phyloP scores from a whole-genome alignment of 2,113 vertebrate genomes.

The Arothron firmamentum region DNA sequence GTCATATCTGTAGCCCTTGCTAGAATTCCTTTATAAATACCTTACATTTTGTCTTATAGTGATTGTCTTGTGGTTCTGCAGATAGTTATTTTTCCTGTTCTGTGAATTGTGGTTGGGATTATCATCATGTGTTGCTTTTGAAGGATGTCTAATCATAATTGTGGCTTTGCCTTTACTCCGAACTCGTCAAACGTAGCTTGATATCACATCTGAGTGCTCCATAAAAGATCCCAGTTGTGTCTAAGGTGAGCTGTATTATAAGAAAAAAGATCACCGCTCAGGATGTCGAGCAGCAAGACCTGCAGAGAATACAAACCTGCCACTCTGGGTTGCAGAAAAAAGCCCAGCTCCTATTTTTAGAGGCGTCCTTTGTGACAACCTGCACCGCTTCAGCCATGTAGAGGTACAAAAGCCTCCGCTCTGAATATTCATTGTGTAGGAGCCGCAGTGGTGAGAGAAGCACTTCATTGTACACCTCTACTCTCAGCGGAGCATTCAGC shows the following conservation, averaged over 20 bases:
- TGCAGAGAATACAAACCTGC: constrained; percentile 57
- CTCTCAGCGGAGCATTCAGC: constrained; percentile 3
- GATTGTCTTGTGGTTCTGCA: constrained; percentile 34
- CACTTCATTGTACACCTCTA: constrained; percentile 8
- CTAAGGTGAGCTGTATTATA: constrained; percentile 8
- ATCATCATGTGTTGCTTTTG: constrained; percentile 5
- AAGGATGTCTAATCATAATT: background rate
- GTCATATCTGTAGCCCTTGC: constrained; percentile 32
- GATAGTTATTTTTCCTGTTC: constrained; percentile 40
- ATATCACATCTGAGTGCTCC: constrained; percentile 2
- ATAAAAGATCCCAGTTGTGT: background rate
- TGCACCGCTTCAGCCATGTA: constrained; percentile 55
- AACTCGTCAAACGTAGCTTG: background rate
- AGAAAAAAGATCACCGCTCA: constrained; percentile 36
- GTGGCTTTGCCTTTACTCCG: background rate
- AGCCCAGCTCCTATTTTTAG: constrained; percentile 71
- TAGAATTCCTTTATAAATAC: constrained; percentile 43
- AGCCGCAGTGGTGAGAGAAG: constrained; percentile 14
- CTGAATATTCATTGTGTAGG: constrained; percentile 32
- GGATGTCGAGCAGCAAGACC: constrained; percentile 34
- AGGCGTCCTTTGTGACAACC: constrained; percentile 66
- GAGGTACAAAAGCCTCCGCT: constrained; percentile 46
- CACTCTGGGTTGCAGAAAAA: constrained; percentile 59
- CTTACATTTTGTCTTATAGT: constrained; percentile 40
- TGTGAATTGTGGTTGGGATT: constrained; percentile 12